A percentile compares a stretch with the other conserved stretches of the same genome.
phyloP scores from a whole-genome alignment of 2,888 invertebrate genomes.

The Microplitis deprimator region DNA sequence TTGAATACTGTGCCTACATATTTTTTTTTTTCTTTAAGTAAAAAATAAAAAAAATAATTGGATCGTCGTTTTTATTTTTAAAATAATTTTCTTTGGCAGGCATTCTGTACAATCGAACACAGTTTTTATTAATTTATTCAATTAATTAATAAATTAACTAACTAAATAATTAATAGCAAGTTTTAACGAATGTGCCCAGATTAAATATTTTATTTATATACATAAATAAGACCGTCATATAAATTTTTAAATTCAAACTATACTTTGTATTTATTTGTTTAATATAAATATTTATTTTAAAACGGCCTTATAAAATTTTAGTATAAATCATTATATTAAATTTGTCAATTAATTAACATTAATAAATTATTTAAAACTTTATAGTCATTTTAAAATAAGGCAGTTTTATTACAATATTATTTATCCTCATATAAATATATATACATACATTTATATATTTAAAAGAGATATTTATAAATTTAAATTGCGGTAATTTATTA shows the following conservation, averaged over 20 bases:
- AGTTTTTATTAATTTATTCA: neutral
- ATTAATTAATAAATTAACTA: neutral
- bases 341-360: neutral
- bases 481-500: neutral
- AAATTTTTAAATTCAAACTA: too few relatives aligned
- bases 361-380: neutral
- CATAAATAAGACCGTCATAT: neutral
- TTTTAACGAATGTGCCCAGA: neutral
- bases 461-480: neutral
- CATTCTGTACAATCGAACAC: conserved; percentile 16
- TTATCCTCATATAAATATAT: neutral
- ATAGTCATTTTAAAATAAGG: neutral
- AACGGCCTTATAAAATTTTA: neutral
- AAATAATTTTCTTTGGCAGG: conserved; percentile 19
- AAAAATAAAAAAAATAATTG: neutral
- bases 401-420: neutral
- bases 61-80: neutral
- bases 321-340: neutral
- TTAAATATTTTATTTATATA: conserved; percentile 20
- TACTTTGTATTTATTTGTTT: too few relatives aligned
- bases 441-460: neutral
- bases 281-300: too few relatives aligned
- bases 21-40: neutral
- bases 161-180: conserved; percentile 13
- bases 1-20: neutral